Evolutionary conservation across 2,888 invertebrate species (phyloP), one percentile per base, ranked within the genome.

Genomic region (Limnephilus marmoratus): DNA sequence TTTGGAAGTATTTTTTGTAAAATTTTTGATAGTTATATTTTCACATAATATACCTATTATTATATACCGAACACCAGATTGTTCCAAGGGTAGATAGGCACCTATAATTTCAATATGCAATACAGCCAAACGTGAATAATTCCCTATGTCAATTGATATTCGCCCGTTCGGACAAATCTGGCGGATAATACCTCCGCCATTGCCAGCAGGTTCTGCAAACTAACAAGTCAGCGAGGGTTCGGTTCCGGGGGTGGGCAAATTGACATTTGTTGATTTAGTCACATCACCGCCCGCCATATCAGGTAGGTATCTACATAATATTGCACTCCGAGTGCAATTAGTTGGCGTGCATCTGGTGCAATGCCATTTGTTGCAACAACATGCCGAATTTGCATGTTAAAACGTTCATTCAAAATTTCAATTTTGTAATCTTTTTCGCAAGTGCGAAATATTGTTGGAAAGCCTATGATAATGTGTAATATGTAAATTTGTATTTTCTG

Each of bases 251-350:
- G 45, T 11, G 53, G 90, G 90, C 49, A 83, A 83, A 90, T 82
- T 90, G 90, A 83, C 90, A 53, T 90, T 90, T 90, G 90, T 90
- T 90, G 90, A 90, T 90, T 88, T 88, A 88, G 88, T 88, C 88
- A 68, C 88, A 88, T 88, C 83, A 83, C 31, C 49, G 81, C 29
- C 45, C 45, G 53, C 83, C 45, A 88, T 68, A 53, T 68, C 18
- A 68, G 53, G 29, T 53, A 90, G 53, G 29, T 53, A 90, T 83
- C 83, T 92, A 85, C 92, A 92, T 82, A 53, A 86, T 68, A 91
- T 81, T 91, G 92, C 92, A 92, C 90, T 90, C 91, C 29, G 34
- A 49, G 45, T 91, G 80, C 49, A 91, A 91, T 91, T 80, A 37
- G 86, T 34, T 34, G n/a, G 81, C 86, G 91, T 82, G 83, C 91